These are phyloP conservation scores for Ethmia dodecea DNA, from an alignment of 2,888 invertebrate species.

Conservation along the genomic window DNA sequence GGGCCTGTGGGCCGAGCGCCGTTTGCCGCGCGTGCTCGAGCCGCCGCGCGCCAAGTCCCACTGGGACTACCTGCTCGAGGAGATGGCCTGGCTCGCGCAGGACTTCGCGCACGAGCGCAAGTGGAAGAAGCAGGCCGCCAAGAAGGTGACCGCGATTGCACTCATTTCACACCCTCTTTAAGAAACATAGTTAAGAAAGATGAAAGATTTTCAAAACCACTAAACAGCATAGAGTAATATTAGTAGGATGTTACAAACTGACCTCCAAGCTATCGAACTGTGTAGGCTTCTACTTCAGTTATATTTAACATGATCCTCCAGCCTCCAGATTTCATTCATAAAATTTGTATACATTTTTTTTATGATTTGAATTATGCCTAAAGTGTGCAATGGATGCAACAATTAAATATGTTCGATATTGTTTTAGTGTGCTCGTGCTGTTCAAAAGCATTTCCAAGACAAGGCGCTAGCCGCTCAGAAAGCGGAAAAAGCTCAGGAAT, in stretches of 20 bases:
- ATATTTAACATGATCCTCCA: too few species aligned
- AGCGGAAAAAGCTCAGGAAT: constrained; percentile 94
- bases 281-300: too few species aligned
- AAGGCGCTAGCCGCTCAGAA: constrained; percentile 92
- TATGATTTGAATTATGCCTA: too few species aligned
- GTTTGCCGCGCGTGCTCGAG: constrained; percentile 94
- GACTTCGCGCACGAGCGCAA: constrained; percentile 98
- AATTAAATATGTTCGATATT: not conserved
- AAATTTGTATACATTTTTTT: too few species aligned
- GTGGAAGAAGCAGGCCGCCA: constrained; percentile 97
- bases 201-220: too few species aligned
- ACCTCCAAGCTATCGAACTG: too few species aligned
- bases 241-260: too few species aligned
- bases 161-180: too few species aligned
- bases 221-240: too few species aligned
- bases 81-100: constrained; percentile 98
- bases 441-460: constrained; percentile 94
- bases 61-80: constrained; percentile 99
- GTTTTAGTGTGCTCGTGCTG: constrained; percentile 88
- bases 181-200: too few species aligned
- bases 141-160: constrained; percentile 82
- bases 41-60: constrained; percentile 94
- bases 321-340: too few species aligned
- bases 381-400: too few species aligned
- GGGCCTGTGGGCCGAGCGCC: constrained; percentile 95